Evolutionary conservation across 37 sponge, comb jelly and placozoan species (phyloP), one percentile per base, ranked within the genome.

Genomic region (Aphrocallistes beatrix): DNA sequence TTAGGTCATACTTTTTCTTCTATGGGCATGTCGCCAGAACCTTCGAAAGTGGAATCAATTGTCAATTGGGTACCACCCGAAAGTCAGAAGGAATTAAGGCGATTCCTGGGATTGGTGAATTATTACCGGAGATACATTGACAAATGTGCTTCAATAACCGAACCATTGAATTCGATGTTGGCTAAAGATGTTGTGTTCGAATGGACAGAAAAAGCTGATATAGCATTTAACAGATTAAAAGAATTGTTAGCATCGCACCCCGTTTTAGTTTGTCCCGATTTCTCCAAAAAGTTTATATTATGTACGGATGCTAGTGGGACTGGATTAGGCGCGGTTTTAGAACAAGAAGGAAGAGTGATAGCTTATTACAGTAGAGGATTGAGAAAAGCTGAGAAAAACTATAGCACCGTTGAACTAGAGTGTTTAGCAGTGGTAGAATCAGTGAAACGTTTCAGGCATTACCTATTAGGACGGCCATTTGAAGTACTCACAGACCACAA

Each of bases 271-370:
- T 86, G 32, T 45, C 87, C 87, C 9, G 87, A 86, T 86, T 86
- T 86, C 36, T 10, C 10, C 23, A n/a, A 23, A 21, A 84, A 84
- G 23, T 86, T 86, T 36, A 28, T 23, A n/a, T 39, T 85, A 25
- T 38, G 6, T 23, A 85, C 87, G 21, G 87, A 86, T 85, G 87
- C 85, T n/a, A 85, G 86, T 86, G 9, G 85, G 32, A 16, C 60
- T 37, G 85, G 87, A 21, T 34, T 86, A 10, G 38, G 87, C 19
- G 87, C 87, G 13, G 47, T 86, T 13, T n/a, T 86, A 13, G 37
- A 21, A 28, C 87, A 86, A 86, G 16, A 83, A 17, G 17, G 19
- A 16, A 13, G n/a, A 13, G 50, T 47, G 49, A 47, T 47, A 47
- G 17, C 50, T 17, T 16, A 36, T 28, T 37, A n/a, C 23, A n/a